phyloP scores from a whole-genome alignment of 2,888 invertebrate genomes.

The Harpalus rubripes region DNA sequence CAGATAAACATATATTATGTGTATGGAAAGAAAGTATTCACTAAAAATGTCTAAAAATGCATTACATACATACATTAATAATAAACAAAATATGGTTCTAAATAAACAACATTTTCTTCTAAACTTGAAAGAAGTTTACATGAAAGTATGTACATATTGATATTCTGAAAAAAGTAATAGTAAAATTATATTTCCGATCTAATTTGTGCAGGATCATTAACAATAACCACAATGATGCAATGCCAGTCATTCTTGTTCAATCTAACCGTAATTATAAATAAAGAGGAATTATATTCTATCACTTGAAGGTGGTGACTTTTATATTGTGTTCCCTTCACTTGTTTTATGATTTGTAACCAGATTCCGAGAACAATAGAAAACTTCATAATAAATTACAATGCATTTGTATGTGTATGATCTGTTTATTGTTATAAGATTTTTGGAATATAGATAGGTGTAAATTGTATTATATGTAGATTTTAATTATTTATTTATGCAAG shows the following conservation, averaged over 20 bases:
- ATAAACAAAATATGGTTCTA: no score
- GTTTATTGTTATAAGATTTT: constrained; percentile 12
- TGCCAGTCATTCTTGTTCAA: neutral
- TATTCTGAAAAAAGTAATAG: no score
- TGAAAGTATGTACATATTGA: no score
- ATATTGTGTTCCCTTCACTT: constrained; percentile 51
- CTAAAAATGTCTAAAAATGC: no score
- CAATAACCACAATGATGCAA: constrained; percentile 1
- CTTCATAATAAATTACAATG: constrained; percentile 45
- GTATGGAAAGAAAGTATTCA: no score
- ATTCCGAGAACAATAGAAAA: constrained; percentile 52
- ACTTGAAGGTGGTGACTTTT: constrained; percentile 49
- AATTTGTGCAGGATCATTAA: neutral
- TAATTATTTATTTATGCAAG: constrained; percentile 34
- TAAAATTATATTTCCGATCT: neutral
- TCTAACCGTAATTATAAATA: neutral
- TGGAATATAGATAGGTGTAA: constrained; percentile 29
- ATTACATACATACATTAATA: no score
- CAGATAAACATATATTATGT: no score
- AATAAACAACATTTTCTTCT: no score
- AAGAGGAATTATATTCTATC: constrained; percentile 6
- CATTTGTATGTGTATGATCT: neutral
- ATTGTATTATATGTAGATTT: constrained; percentile 43
- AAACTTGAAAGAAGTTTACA: no score
- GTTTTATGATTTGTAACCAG: constrained; percentile 40